phyloP scores from a whole-genome alignment of 1,140 invertebrate species.

The Chrysoperla carnea region DNA sequence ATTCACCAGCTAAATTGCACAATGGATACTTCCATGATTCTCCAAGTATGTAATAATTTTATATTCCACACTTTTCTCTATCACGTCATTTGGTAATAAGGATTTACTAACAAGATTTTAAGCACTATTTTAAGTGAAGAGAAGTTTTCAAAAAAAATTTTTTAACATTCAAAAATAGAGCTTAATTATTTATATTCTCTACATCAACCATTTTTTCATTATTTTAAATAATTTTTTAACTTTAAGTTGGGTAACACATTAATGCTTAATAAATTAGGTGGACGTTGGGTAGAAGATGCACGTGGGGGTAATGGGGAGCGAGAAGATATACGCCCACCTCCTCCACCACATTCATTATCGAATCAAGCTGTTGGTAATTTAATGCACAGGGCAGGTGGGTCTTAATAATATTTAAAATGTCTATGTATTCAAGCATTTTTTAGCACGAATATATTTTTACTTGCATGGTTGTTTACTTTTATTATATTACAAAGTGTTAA shows the following conservation, averaged over 20 bases:
- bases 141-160: no score
- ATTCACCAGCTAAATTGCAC: constrained; percentile 61
- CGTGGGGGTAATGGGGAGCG: constrained; percentile 30
- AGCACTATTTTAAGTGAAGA: constrained; percentile 1
- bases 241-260: no score
- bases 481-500: no score
- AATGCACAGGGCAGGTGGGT: constrained; percentile 66
- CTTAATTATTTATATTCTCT: no score
- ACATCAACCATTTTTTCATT: no score
- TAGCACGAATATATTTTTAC: background rate
- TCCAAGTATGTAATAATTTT: constrained; percentile 33
- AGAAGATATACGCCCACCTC: constrained; percentile 41
- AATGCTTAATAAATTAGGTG: constrained; percentile 15
- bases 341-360: constrained; percentile 41
- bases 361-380: constrained; percentile 58
- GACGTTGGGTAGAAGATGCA: constrained; percentile 19
- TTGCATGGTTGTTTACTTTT: no score
- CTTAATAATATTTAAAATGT: background rate
- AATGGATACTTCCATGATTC: constrained; percentile 56
- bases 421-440: background rate
- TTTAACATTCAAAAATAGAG: no score
- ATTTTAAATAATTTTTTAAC: no score
- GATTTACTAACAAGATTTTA: background rate
- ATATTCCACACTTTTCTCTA: background rate
- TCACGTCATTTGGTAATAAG: background rate